phyloP scores from a whole-genome alignment of 2,113 vertebrate genomes.

The Amphiprion ocellaris region DNA sequence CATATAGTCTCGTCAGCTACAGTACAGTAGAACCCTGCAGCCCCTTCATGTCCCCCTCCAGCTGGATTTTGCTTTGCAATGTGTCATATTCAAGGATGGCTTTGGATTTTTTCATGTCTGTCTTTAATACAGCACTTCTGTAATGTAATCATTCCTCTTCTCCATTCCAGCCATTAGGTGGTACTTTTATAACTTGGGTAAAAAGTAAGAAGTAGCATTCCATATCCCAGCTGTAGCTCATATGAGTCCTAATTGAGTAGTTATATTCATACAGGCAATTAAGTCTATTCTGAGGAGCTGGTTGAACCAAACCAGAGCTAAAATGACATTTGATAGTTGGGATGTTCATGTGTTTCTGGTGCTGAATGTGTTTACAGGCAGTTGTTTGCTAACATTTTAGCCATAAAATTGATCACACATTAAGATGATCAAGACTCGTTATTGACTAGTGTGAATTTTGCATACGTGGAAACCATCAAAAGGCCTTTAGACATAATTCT shows the following conservation, averaged over 20 bases:
- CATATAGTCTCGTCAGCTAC: conserved; percentile 21
- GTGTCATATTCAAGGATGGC: conserved; percentile 2
- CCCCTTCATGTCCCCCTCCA: background rate
- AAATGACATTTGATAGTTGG: too few species aligned
- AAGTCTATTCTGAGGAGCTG: too few species aligned
- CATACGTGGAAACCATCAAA: too few species aligned
- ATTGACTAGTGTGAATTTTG: too few species aligned
- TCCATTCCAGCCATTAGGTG: background rate
- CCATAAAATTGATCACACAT: background rate
- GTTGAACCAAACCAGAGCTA: too few species aligned
- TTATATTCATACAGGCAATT: too few species aligned
- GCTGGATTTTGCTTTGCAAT: conserved; percentile 8
- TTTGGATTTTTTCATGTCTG: conserved; percentile 3
- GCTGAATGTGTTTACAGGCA: too few species aligned
- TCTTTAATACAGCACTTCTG: conserved; percentile 6
- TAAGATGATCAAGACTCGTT: background rate
- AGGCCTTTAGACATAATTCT: too few species aligned
- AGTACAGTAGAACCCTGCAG: conserved; percentile 33
- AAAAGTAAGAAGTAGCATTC: too few species aligned
- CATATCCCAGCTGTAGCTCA: background rate
- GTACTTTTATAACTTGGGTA: too few species aligned
- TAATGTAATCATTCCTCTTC: conserved; percentile 19
- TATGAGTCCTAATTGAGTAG: background rate
- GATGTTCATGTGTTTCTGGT: too few species aligned
- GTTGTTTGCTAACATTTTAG: too few species aligned